Base-by-base conservation (phyloP, 2,888 invertebrate genomes). In the Erebia epiphron region DNA sequence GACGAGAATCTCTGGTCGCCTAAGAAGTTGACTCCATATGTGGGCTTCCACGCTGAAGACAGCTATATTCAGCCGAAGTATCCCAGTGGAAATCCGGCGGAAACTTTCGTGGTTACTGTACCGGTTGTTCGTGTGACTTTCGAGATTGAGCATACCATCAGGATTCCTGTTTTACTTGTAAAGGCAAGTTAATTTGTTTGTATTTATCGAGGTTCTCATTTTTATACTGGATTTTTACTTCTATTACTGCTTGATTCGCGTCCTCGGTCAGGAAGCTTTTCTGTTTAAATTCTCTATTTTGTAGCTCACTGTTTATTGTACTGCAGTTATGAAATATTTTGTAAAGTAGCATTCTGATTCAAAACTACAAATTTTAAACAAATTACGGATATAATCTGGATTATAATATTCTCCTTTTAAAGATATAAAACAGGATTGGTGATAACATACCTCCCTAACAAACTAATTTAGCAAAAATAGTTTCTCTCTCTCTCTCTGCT, bases 1-100 rank as follows among this genome's bases (percentile, higher is more conserved):
- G 93, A 94, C 2, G 95, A 95, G 69, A 96, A 96, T 79, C 87
- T 97, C 2, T 97, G 97, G 97, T 95, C 95, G 66, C 95, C 96
- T 0, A 96, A 95, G 81, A 95, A 95, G 83, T 88, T 96, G 63
- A 92, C 90, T 13, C 90, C 91, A 0, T 83, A 79, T 50, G 82
- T 87, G 14, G 75, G 82, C 5, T 70, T 85, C 26, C 85, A 80
- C 77, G 76, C 83, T 13, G 91, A 90, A 54, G 89, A 90, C 1
- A 82, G 77, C 14, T 93, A 92, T 74, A 76, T 77, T 0, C 85
- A 83, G 75, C 93, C 93, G 0, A 87, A 86, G 72, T 94, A 90
- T 65, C 88, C 92, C 0, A 77, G 73, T 1, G 79, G 85, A 5
- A 90, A 84, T 66, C 92, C 94, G 0, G 83, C 87, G 4, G 95